These are phyloP conservation scores for Carassius carassius DNA, from an alignment of 2,113 vertebrate genomes.

Conservation along the genomic window DNA sequence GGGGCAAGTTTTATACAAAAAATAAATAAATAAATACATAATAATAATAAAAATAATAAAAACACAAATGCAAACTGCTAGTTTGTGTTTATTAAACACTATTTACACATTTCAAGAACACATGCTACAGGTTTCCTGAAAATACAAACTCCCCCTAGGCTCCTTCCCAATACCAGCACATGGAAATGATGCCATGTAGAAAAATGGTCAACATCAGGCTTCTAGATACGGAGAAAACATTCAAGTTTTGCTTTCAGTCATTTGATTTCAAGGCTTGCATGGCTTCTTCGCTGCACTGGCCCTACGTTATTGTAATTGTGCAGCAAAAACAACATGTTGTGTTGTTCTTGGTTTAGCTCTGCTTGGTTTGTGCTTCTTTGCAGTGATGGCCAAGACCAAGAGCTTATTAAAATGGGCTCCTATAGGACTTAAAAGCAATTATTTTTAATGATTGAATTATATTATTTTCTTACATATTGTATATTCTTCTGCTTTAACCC, in stretches of 20 bases:
- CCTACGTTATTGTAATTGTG: slow-evolving; percentile 77
- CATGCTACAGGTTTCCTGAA: slow-evolving; percentile 75
- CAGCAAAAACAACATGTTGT: slow-evolving; percentile 69
- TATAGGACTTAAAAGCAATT: slow-evolving; percentile 49
- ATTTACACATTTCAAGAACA: slow-evolving; percentile 75
- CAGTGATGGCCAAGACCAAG: slow-evolving; percentile 77
- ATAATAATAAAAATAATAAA: not conserved
- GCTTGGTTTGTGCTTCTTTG: slow-evolving; percentile 81
- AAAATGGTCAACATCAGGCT: slow-evolving; percentile 66
- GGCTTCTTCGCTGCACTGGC: slow-evolving; percentile 51
- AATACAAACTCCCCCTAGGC: slow-evolving; percentile 33
- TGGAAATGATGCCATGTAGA: slow-evolving; percentile 59
- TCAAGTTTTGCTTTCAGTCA: slow-evolving; percentile 67
- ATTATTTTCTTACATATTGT: slow-evolving; percentile 18
- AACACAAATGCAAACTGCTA: slow-evolving; percentile 49
- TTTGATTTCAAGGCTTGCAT: slow-evolving; percentile 72
- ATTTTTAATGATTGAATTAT: slow-evolving; percentile 12
- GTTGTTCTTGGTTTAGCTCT: slow-evolving; percentile 72
- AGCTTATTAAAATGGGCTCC: slow-evolving; percentile 64
- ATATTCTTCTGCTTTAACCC: slow-evolving; percentile 60
- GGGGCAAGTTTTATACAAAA: too few relatives aligned
- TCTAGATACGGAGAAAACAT: slow-evolving; percentile 75
- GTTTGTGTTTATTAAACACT: slow-evolving; percentile 75
- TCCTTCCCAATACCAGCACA: slow-evolving; percentile 49
- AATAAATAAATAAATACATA: too few relatives aligned